Percentiles rank a stretch among this genome's conserved stretches.
Evolutionary conservation across 2,888 invertebrate genomes (phyloP).

Genomic region (Megamerina dolium): DNA sequence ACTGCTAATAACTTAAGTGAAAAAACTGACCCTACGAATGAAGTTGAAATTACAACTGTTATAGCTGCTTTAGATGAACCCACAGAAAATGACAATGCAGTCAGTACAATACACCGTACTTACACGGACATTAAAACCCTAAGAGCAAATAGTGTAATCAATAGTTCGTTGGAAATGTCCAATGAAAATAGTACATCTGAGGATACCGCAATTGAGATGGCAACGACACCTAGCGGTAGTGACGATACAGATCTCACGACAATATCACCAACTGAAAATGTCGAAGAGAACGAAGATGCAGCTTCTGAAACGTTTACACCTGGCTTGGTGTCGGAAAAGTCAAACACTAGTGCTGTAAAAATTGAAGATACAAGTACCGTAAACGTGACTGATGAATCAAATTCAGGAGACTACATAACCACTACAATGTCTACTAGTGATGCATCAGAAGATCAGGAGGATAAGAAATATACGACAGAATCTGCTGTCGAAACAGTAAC

Average conservation of each 20-base stretch:
- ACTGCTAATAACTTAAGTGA: too few relatives aligned
- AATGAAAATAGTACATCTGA: neutral
- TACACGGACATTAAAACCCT: neutral
- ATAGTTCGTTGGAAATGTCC: neutral
- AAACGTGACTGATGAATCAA: too few relatives aligned
- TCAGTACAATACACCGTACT: neutral
- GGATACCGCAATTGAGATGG: neutral
- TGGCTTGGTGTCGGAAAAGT: neutral
- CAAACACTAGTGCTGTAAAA: too few relatives aligned
- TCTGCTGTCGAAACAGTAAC: too few relatives aligned
- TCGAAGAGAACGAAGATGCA: neutral
- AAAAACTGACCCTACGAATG: too few relatives aligned
- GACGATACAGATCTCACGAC: too few relatives aligned
- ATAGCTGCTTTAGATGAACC: too few relatives aligned
- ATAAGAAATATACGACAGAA: neutral
- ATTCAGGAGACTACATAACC: too few relatives aligned
- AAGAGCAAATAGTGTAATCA: neutral
- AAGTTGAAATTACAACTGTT: too few relatives aligned
- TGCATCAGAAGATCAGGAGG: constrained; percentile 1
- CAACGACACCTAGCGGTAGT: too few relatives aligned
- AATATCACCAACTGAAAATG: constrained; percentile 3
- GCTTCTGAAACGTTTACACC: too few relatives aligned
- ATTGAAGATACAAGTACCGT: neutral
- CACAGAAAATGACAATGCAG: neutral
- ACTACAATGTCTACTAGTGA: neutral